A percentile compares a stretch with the other conserved stretches of the same genome.
Evolutionary conservation across 2,113 vertebrate genomes (phyloP).

Genomic region (Notothenia coriiceps): DNA sequence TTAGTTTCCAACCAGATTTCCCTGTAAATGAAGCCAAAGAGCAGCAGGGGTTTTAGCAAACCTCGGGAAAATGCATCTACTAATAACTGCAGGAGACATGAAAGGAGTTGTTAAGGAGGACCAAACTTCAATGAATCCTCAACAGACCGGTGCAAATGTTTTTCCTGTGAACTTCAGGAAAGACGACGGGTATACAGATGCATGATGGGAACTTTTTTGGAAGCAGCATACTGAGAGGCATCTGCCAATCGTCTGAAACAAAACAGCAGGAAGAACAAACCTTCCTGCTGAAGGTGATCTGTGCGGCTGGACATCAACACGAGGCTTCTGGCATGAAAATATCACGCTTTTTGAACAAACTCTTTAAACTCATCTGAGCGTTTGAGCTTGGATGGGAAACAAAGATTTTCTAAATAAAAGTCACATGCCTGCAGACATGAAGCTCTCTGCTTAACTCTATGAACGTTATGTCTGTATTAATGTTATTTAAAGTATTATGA

Average conservation of each 20-base stretch:
- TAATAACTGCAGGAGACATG: too few species aligned
- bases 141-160: too few species aligned
- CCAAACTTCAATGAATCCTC: not conserved
- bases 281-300: slow-evolving; percentile 57
- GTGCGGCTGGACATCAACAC: not conserved
- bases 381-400: too few species aligned
- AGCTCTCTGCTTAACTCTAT: not conserved
- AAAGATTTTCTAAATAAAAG: not conserved
- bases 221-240: slow-evolving; percentile 30
- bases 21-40: not conserved
- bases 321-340: not conserved
- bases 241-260: slow-evolving; percentile 35
- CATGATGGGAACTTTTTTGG: slow-evolving; percentile 17
- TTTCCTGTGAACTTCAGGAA: not conserved
- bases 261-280: slow-evolving; percentile 51
- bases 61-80: not conserved
- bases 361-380: not conserved
- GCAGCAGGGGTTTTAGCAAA: not conserved
- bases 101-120: not conserved
- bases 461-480: not conserved
- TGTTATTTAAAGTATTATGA: not conserved
- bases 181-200: not conserved
- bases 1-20: not conserved
- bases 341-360: not conserved
- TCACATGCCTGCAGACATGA: slow-evolving; percentile 1